Evolutionary conservation across 1,140 invertebrate species (phyloP), one percentile per base, ranked within the genome.

Genomic region (Ditylenchus dipsaci): DNA sequence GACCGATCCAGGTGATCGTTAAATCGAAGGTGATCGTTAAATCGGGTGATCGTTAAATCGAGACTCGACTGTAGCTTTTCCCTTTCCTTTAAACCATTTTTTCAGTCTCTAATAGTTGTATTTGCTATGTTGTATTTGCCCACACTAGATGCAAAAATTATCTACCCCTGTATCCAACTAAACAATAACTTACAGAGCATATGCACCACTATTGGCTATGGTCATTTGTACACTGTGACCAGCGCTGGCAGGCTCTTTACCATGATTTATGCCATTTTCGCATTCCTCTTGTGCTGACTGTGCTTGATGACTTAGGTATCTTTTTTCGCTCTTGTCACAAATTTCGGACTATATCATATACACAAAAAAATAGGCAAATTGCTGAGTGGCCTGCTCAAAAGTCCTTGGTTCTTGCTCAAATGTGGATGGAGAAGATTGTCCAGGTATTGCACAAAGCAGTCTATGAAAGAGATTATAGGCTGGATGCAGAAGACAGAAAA

Each of bases 181-280:
- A 38, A 5, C 23, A 17, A 7, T 26, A 17, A 7, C 15, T 7
- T 53, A 5, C 15, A 53, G 49, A 53, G n/a, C 23, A 53, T 77
- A 1, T 77, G 69, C 56, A 78, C 76, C 1, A 77, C 76, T 9
- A 77, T 78, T 42, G 76, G 76, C 1, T 78, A 78, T 45, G 76
- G 67, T 13, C 71, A 77, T 29, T 27, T 66, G 13, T 47, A 30
- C 15, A 15, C 29, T 23, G 29, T 19, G 27, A 61, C 59, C 8
- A 87, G 84, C 1, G 87, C 88, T 1, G 93, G 94, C 30, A 87
- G 89, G 74, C 88, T 90, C 0, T 87, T 92, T 8, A 94, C 92
- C 0, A 95, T 97, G 67, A 86, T 92, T 8, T 96, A 96, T 79
- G 91, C 93, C 7, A 89, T 93, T 57, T 89, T 97, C 66, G 93